A percentile compares a stretch with the other conserved stretches of the same genome.
Conservation (phyloP, 2,113 vertebrate genomes). For the Tragelaphus scriptus region DNA sequence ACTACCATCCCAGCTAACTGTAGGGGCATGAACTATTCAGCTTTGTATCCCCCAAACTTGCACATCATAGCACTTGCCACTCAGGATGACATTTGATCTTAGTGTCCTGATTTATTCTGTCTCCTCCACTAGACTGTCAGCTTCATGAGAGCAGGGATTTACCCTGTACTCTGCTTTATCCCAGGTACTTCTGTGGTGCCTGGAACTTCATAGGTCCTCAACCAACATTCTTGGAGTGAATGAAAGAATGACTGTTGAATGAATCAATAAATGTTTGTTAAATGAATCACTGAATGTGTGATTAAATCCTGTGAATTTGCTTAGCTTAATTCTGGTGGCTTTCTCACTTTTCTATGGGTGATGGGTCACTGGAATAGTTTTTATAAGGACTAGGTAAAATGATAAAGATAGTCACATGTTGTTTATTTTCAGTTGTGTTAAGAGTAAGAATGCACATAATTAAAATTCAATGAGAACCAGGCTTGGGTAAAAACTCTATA, state of each 20-base stretch:
- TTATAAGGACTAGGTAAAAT: background rate
- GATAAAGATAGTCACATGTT: background rate
- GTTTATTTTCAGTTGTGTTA: background rate
- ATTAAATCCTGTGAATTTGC: background rate
- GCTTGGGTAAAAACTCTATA: slow-evolving; percentile 27
- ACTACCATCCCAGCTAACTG: background rate
- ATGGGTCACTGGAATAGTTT: background rate
- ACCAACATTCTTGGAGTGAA: background rate
- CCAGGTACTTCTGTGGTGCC: background rate
- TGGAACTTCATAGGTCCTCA: background rate
- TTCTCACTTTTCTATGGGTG: background rate
- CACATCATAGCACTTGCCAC: background rate
- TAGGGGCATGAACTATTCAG: background rate
- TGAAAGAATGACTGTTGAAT: background rate
- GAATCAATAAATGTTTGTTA: background rate
- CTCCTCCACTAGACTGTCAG: background rate
- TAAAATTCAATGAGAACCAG: slow-evolving; percentile 41
- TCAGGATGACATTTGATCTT: background rate
- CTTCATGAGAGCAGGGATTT: background rate
- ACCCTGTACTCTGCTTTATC: background rate
- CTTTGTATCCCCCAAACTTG: background rate
- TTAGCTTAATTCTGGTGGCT: background rate
- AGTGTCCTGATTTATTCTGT: background rate
- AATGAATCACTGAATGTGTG: background rate
- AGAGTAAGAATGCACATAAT: slow-evolving; percentile 2